phyloP scores from a whole-genome alignment of 2,113 vertebrate genomes.

The Columba janthina region DNA sequence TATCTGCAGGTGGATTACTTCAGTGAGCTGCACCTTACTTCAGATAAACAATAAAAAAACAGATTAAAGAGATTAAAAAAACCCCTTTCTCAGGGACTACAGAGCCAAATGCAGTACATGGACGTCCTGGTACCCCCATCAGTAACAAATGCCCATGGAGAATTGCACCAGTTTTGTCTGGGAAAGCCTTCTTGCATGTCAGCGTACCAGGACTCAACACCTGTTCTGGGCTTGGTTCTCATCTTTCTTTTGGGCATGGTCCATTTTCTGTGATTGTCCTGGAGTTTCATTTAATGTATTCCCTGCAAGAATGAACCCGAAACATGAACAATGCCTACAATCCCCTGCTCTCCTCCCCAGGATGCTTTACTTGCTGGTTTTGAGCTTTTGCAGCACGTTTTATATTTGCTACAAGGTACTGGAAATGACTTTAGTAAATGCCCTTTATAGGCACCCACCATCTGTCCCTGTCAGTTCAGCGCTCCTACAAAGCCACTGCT shows the following conservation, averaged over 20 bases:
- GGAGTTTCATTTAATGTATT: not conserved
- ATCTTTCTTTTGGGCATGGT: not conserved
- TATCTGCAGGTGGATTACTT: not conserved
- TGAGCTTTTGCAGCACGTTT: not conserved
- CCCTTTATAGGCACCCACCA: not conserved
- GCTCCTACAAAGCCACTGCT: not conserved
- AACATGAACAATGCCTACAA: fast-evolving
- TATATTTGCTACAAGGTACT: not conserved
- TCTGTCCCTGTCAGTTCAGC: not conserved
- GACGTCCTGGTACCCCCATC: not conserved
- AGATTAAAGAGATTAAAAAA: no score
- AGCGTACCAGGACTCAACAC: not conserved
- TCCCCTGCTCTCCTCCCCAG: not conserved
- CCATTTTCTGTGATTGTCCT: not conserved
- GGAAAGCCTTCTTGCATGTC: not conserved
- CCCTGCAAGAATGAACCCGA: not conserved
- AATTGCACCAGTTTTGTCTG: not conserved
- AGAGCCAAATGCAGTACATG: not conserved
- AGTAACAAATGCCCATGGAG: not conserved
- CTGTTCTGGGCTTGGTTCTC: not conserved
- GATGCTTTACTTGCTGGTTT: not conserved
- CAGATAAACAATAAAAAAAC: not conserved
- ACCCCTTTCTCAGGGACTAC: not conserved
- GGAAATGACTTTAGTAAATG: not conserved
- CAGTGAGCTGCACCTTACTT: not conserved